These are phyloP conservation scores for Mastomys coucha DNA, from an alignment of 2,113 vertebrate genomes.

Conservation along the genomic window DNA sequence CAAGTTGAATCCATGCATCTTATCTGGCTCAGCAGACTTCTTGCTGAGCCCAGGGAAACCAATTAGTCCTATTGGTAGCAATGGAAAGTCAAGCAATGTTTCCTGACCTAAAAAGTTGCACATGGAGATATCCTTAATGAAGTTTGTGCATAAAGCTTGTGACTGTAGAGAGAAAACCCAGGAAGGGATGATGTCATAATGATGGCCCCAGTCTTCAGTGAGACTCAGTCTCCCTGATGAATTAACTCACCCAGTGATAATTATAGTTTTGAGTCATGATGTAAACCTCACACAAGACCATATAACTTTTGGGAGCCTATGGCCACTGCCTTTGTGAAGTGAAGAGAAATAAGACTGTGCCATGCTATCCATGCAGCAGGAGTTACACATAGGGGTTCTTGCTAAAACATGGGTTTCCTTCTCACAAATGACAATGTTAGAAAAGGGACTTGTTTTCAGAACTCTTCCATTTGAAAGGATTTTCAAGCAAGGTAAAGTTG, in stretches of 20 bases:
- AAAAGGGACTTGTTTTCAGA: neutral
- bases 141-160: neutral
- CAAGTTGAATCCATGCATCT: constrained; percentile 58
- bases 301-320: neutral
- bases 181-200: neutral
- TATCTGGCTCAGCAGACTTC: constrained; percentile 67
- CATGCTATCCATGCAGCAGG: neutral
- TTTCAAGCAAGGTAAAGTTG: neutral
- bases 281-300: neutral
- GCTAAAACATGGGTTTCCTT: neutral
- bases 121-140: neutral
- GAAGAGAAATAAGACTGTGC: neutral
- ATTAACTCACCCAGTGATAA: neutral
- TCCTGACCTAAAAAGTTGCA: constrained; percentile 55
- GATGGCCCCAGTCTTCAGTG: neutral
- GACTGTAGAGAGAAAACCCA: neutral
- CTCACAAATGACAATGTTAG: neutral
- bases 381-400: neutral
- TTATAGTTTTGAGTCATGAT: constrained; percentile 26
- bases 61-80: neutral
- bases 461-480: neutral
- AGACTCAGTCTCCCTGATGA: neutral
- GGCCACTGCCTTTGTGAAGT: neutral
- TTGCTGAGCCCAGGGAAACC: constrained; percentile 60
- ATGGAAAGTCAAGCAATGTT: constrained; percentile 18